Conservation (phyloP, 2,113 vertebrate species). For the Labrus mixtus region DNA sequence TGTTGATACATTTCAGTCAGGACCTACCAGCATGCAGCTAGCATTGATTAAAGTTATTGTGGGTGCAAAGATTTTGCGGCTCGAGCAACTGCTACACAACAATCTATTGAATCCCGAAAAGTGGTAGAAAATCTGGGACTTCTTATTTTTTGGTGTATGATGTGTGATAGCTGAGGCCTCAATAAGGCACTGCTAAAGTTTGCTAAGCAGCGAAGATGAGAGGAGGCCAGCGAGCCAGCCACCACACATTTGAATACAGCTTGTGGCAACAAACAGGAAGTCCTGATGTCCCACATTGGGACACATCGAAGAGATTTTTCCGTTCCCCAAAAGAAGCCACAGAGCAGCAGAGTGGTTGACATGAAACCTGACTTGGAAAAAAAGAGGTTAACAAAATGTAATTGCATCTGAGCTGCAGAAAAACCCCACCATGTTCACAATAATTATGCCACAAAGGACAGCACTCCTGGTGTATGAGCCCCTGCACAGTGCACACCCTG, state of each 20-base stretch:
- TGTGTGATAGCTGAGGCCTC: background rate
- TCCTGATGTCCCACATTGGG: conserved; percentile 3
- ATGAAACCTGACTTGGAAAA: background rate
- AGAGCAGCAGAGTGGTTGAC: conserved; percentile 12
- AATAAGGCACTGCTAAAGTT: conserved; percentile 9
- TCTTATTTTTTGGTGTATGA: background rate
- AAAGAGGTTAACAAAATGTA: conserved; percentile 26
- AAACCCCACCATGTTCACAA: conserved; percentile 36
- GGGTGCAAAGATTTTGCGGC: too few relatives aligned
- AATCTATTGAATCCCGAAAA: background rate
- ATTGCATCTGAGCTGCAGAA: conserved; percentile 36
- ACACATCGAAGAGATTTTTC: background rate
- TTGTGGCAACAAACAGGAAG: conserved; percentile 16
- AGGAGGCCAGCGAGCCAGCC: background rate
- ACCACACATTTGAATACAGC: background rate
- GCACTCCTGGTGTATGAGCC: conserved; percentile 36
- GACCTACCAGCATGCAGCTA: too few relatives aligned
- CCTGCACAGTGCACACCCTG: too few relatives aligned
- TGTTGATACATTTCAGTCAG: too few relatives aligned
- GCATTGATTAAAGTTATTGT: too few relatives aligned
- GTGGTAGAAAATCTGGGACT: background rate
- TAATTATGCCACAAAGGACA: conserved; percentile 50
- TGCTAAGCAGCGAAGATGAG: background rate
- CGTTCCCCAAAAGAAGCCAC: background rate
- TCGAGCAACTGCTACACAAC: background rate